Evolutionary conservation across 2,113 vertebrate genomes (phyloP).

Genomic region (Tupaia tana): DNA sequence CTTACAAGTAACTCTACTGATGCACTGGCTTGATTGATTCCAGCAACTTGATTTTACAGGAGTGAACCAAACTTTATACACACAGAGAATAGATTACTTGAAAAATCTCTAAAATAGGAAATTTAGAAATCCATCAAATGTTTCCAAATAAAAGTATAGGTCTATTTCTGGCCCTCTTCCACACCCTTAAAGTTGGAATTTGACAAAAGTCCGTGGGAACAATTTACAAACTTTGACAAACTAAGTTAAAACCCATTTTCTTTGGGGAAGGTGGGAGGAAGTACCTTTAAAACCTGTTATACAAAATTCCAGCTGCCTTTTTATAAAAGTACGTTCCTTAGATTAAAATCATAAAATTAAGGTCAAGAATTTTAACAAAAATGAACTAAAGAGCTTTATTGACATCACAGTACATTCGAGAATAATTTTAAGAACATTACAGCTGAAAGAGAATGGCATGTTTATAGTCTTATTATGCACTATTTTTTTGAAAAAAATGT

Average conservation of each 20-base stretch:
- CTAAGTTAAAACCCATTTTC: constrained; percentile 83
- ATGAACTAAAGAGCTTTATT: constrained; percentile 92
- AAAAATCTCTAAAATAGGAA: constrained; percentile 72
- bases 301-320: constrained; percentile 86
- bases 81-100: constrained; percentile 80
- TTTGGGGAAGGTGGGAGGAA: constrained; percentile 74
- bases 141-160: constrained; percentile 79
- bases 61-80: constrained; percentile 83
- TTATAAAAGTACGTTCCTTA: constrained; percentile 82
- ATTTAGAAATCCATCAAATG: constrained; percentile 76
- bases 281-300: constrained; percentile 85
- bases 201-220: constrained; percentile 76
- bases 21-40: constrained; percentile 77
- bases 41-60: constrained; percentile 80
- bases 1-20: constrained; percentile 75
- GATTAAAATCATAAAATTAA: constrained; percentile 88
- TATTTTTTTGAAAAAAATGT: constrained; percentile 88
- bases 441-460: constrained; percentile 92
- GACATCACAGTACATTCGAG: constrained; percentile 96
- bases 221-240: constrained; percentile 82
- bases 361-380: constrained; percentile 91
- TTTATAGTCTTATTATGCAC: constrained; percentile 90
- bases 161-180: constrained; percentile 77
- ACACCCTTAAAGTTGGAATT: constrained; percentile 73
- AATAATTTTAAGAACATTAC: constrained; percentile 95